phyloP scores from a whole-genome alignment of 2,888 invertebrate genomes.

The Trypoxylon attenuatum region DNA sequence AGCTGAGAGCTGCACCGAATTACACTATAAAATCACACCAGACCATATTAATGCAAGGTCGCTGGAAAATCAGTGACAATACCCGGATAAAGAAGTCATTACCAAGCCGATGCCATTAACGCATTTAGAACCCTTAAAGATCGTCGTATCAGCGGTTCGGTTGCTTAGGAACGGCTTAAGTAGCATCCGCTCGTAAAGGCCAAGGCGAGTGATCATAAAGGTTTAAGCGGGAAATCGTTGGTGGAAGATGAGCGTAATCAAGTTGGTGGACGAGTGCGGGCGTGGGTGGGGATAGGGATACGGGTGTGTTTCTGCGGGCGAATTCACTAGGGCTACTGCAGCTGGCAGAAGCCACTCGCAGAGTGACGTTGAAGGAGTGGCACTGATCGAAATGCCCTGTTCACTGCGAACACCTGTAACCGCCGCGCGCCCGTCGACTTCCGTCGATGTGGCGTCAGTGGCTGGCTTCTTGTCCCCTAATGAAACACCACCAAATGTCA shows the following conservation, averaged over 20 bases:
- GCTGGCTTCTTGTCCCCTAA: conserved; percentile 47
- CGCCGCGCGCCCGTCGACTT: conserved; percentile 25
- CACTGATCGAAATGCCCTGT: conserved; percentile 65
- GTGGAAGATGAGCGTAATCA: neutral
- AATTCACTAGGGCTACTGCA: conserved; percentile 31
- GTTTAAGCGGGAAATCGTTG: neutral
- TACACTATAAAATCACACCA: no score
- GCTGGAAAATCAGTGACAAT: no score
- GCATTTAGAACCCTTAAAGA: no score
- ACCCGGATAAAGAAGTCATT: no score
- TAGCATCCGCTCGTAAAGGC: neutral
- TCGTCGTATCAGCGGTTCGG: neutral
- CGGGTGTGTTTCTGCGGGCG: no score
- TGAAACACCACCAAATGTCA: conserved; percentile 55
- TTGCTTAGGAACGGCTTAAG: neutral
- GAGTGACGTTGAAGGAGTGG: conserved; percentile 33
- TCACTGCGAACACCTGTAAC: conserved; percentile 45
- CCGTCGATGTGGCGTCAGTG: conserved; percentile 47
- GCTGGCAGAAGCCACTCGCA: conserved; percentile 28
- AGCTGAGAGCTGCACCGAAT: no score
- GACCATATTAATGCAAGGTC: no score
- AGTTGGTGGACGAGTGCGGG: neutral
- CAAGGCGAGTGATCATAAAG: neutral
- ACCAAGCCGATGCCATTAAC: neutral
- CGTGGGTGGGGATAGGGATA: neutral